A percentile compares a stretch with the other conserved stretches of the same genome.
These are phyloP conservation scores for Tiliacea citrago DNA, from an alignment of 2,888 invertebrate species.

Conservation along the genomic window DNA sequence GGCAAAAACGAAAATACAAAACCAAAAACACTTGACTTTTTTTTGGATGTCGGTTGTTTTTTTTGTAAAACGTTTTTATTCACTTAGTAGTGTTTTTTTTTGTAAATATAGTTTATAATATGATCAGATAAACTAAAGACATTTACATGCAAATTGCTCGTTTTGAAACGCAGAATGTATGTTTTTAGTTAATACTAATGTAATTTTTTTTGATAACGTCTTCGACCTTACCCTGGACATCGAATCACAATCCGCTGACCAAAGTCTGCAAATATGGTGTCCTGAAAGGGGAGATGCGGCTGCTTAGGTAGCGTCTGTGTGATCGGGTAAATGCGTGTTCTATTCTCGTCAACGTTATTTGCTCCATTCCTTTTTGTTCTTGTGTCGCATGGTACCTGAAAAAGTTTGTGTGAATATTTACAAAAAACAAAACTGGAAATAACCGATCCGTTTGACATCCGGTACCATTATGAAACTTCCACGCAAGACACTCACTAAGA, in stretches of 20 bases:
- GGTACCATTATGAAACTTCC: too few species aligned
- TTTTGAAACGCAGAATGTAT: background rate
- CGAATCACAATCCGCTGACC: constrained; percentile 66
- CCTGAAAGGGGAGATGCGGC: constrained; percentile 66
- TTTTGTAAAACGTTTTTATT: too few species aligned
- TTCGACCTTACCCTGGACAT: constrained; percentile 75
- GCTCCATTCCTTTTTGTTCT: background rate
- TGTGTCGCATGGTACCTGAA: constrained; percentile 26
- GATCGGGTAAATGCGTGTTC: constrained; percentile 59
- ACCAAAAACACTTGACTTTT: too few species aligned
- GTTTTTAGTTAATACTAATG: background rate
- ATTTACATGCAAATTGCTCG: too few species aligned
- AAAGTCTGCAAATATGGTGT: constrained; percentile 68
- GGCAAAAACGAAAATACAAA: too few species aligned
- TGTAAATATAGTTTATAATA: too few species aligned
- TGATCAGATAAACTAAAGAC: too few species aligned
- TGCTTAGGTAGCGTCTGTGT: constrained; percentile 66
- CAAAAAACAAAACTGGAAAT: background rate
- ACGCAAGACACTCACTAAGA: too few species aligned
- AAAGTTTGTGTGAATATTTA: background rate
- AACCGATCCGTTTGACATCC: background rate
- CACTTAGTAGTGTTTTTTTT: too few species aligned
- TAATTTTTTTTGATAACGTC: background rate
- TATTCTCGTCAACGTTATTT: background rate
- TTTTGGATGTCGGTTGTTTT: too few species aligned